Percentiles rank a stretch among this genome's conserved stretches.
Conservation (phyloP, 2,797 vertebrate genomes). For the Trachurus trachurus region DNA sequence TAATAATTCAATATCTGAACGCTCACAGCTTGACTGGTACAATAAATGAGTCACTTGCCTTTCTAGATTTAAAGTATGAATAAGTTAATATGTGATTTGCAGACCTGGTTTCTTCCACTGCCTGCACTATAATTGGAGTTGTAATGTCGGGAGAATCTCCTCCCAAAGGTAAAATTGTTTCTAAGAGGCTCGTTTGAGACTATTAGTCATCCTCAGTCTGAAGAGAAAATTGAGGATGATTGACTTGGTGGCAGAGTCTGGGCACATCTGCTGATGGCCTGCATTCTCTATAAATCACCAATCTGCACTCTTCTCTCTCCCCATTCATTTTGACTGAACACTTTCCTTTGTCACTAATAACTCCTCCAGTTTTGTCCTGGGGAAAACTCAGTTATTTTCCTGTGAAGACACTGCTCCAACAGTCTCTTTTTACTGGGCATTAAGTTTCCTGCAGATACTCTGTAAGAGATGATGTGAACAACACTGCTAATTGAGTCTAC, state of each 20-base stretch:
- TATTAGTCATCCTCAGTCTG: slow-evolving; percentile 41
- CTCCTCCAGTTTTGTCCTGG: not conserved
- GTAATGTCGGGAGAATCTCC: slow-evolving; percentile 51
- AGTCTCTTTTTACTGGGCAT: not conserved
- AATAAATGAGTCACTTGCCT: slow-evolving; percentile 60
- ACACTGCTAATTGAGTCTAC: not conserved
- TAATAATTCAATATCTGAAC: slow-evolving; percentile 48
- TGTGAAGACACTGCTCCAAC: not conserved
- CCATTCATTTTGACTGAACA: not conserved
- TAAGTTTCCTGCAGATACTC: not conserved
- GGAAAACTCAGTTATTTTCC: not conserved
- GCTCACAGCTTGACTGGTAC: slow-evolving; percentile 40
- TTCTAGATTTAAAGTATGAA: slow-evolving; percentile 56
- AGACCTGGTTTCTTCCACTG: slow-evolving; percentile 37
- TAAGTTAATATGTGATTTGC: slow-evolving; percentile 58
- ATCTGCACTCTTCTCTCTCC: not conserved
- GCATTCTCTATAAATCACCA: slow-evolving; percentile 2
- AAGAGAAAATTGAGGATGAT: slow-evolving; percentile 34
- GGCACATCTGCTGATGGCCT: slow-evolving; percentile 3
- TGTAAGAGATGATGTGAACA: not conserved
- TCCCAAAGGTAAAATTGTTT: slow-evolving; percentile 46
- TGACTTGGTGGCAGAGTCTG: slow-evolving; percentile 25
- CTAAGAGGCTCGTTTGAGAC: slow-evolving; percentile 46
- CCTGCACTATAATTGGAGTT: slow-evolving; percentile 47
- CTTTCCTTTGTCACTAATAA: not conserved